These are phyloP conservation scores for Endotricha flammealis DNA, from an alignment of 2,888 invertebrate genomes.

Conservation along the genomic window DNA sequence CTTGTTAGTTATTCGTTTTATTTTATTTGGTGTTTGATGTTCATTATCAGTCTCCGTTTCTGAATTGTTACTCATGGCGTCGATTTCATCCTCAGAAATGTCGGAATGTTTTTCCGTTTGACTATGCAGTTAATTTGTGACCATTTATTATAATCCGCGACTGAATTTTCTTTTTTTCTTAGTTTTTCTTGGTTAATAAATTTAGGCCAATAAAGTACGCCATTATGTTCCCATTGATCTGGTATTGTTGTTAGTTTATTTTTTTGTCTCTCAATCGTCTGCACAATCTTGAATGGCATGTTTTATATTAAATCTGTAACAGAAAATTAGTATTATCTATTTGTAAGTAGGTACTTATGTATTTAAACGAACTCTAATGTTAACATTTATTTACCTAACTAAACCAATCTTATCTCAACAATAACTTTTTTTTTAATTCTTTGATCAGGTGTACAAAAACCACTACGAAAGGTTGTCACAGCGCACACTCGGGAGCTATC, in stretches of 20 bases:
- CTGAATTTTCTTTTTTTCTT: conserved; percentile 9
- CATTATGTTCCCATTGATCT: conserved; percentile 8
- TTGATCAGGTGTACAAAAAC: too few species aligned
- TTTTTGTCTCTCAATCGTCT: background rate
- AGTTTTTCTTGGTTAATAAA: conserved; percentile 7
- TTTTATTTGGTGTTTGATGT: too few species aligned
- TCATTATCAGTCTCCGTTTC: conserved; percentile 7
- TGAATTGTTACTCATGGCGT: conserved; percentile 11
- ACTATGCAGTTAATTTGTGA: conserved; percentile 5
- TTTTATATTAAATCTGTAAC: too few species aligned
- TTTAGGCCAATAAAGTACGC: conserved; percentile 9
- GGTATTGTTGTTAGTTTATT: background rate
- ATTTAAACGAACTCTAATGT: too few species aligned
- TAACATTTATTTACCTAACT: too few species aligned
- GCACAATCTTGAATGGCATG: background rate
- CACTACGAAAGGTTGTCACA: too few species aligned
- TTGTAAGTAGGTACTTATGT: too few species aligned
- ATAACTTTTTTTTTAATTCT: too few species aligned
- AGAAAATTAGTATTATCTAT: too few species aligned
- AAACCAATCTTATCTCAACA: too few species aligned
- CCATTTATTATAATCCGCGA: conserved; percentile 8
- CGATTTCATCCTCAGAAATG: conserved; percentile 10
- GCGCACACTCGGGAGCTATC: too few species aligned
- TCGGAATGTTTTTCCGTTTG: conserved; percentile 6
- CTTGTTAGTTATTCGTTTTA: too few species aligned